phyloP scores from a whole-genome alignment of 2,113 vertebrate species.

The Orientallactaga bullata region DNA sequence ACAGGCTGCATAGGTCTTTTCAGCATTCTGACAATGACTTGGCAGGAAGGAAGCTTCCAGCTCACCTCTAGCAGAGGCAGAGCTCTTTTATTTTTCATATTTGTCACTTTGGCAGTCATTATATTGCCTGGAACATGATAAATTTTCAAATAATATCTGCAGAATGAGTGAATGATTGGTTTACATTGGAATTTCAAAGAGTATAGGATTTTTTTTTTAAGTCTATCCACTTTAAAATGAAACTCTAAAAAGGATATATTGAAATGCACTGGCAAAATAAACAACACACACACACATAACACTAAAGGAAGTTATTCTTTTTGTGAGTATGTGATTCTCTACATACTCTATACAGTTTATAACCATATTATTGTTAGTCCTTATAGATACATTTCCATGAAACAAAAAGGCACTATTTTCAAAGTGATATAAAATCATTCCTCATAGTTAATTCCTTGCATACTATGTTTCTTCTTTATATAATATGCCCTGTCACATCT shows the following conservation, averaged over 20 bases:
- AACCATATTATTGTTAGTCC: not conserved
- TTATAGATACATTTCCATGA: slow-evolving; percentile 14
- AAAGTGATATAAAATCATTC: not conserved
- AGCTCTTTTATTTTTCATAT: too few species aligned
- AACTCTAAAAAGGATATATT: too few species aligned
- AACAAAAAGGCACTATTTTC: slow-evolving; percentile 50
- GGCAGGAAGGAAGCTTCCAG: too few species aligned
- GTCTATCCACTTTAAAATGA: too few species aligned
- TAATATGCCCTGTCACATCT: not conserved
- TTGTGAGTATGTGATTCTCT: too few species aligned
- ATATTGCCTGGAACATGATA: not conserved
- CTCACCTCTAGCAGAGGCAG: too few species aligned
- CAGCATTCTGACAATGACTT: too few species aligned
- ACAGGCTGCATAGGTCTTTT: too few species aligned
- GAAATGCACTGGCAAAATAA: too few species aligned
- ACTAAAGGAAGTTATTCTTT: not conserved
- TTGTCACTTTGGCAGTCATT: slow-evolving; percentile 36
- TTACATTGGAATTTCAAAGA: slow-evolving; percentile 40
- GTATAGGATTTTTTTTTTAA: not conserved
- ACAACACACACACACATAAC: too few species aligned
- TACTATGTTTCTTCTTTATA: not conserved
- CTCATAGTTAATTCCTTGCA: not conserved
- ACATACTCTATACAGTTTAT: not conserved
- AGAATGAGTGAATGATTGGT: slow-evolving; percentile 46
- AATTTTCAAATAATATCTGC: slow-evolving; percentile 52